Conservation (phyloP, 2,888 invertebrate species). For the Bruchidius siliquastri region DNA sequence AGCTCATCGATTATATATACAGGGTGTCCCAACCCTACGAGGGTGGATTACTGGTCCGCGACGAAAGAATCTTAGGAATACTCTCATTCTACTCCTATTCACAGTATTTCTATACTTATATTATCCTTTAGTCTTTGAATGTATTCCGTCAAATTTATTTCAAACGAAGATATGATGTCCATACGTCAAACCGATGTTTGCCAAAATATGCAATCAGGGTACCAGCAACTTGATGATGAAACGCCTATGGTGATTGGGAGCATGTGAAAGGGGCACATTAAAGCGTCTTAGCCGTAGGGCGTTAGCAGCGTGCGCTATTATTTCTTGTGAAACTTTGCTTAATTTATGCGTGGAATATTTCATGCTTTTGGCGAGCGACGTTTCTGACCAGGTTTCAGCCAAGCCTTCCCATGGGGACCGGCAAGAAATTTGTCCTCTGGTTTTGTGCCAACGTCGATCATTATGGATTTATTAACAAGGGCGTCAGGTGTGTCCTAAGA, state of each 20-base stretch:
- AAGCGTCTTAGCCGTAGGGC: slow-evolving; percentile 8
- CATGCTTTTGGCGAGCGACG: slow-evolving; percentile 39
- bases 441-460: slow-evolving; percentile 1
- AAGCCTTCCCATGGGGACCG: neutral
- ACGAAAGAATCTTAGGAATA: too few relatives aligned
- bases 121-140: too few relatives aligned
- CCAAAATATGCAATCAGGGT: too few relatives aligned
- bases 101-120: too few relatives aligned
- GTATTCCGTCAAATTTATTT: too few relatives aligned
- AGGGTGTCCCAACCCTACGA: too few relatives aligned
- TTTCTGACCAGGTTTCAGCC: slow-evolving; percentile 10
- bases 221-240: neutral
- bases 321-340: slow-evolving; percentile 46
- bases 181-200: too few relatives aligned
- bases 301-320: slow-evolving; percentile 29
- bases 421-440: slow-evolving; percentile 1
- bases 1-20: too few relatives aligned
- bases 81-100: too few relatives aligned
- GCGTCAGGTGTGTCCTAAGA: neutral
- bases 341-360: slow-evolving; percentile 47
- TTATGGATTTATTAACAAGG: slow-evolving; percentile 1
- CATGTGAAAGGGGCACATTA: neutral
- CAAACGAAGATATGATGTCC: too few relatives aligned
- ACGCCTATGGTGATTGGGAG: neutral
- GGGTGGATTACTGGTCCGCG: too few relatives aligned